phyloP scores from a whole-genome alignment of 2,113 vertebrate species.

The Pholis gunnellus region DNA sequence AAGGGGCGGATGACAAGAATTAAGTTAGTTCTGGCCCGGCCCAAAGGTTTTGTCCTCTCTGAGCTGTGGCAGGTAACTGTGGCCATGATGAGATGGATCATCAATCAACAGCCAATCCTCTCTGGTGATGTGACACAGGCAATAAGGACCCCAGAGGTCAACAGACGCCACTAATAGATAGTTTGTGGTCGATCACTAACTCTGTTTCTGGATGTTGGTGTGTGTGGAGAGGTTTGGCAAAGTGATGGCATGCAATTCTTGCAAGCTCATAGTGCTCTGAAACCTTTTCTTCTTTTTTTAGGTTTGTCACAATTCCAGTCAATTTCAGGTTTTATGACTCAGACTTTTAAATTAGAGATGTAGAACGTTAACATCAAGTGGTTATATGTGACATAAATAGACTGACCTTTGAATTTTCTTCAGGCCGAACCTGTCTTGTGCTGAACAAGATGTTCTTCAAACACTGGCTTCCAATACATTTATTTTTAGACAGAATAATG shows the following conservation, averaged over 20 bases:
- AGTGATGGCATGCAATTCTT: background rate
- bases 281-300: background rate
- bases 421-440: background rate
- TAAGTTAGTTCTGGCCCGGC: conserved; percentile 88
- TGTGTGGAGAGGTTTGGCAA: background rate
- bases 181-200: background rate
- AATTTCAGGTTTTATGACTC: background rate
- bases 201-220: background rate
- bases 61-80: conserved; percentile 83
- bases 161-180: conserved; percentile 8
- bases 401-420: background rate
- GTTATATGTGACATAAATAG: background rate
- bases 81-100: conserved; percentile 79
- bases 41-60: conserved; percentile 81
- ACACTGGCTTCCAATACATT: background rate
- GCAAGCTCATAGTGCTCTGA: background rate
- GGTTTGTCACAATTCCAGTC: background rate
- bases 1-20: conserved; percentile 86
- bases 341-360: background rate
- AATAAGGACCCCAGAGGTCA: conserved; percentile 22
- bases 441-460: background rate
- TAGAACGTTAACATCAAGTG: background rate
- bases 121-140: conserved; percentile 54
- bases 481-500: background rate
- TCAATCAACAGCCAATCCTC: conserved; percentile 80